A percentile compares a stretch with the other conserved stretches of the same genome.
Conservation (phyloP, 2,797 vertebrate genomes). For the Remorina albescens region DNA sequence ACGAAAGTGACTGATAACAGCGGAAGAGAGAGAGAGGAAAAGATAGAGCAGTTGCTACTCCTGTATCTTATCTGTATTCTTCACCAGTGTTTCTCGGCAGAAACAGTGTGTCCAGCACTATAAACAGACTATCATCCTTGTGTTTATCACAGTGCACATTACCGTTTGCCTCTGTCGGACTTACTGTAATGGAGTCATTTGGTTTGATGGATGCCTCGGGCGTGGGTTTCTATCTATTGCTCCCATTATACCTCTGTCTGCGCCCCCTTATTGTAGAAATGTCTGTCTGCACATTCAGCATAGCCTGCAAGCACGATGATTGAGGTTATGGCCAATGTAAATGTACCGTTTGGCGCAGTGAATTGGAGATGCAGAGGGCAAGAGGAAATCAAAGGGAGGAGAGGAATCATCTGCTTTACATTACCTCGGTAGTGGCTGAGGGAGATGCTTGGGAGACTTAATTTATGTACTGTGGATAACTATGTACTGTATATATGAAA, state of each 20-base stretch:
- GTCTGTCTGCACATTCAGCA: slow-evolving; percentile 73
- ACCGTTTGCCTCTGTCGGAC: slow-evolving; percentile 81
- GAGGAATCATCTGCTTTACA: slow-evolving; percentile 56
- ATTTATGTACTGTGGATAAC: slow-evolving; percentile 44
- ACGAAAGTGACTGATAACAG: slow-evolving; percentile 73
- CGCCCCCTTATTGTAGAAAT: slow-evolving; percentile 70
- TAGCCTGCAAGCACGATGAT: slow-evolving; percentile 71
- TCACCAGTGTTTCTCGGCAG: slow-evolving; percentile 77
- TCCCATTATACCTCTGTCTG: slow-evolving; percentile 77
- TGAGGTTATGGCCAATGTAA: slow-evolving; percentile 83
- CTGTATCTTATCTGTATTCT: slow-evolving; percentile 81
- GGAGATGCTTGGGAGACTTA: slow-evolving; percentile 18
- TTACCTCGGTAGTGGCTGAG: slow-evolving; percentile 23
- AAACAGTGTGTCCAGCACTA: slow-evolving; percentile 81
- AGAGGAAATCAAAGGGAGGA: slow-evolving; percentile 63
- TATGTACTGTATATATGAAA: slow-evolving; percentile 17
- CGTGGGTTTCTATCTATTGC: slow-evolving; percentile 77
- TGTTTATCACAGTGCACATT: slow-evolving; percentile 84
- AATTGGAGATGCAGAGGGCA: slow-evolving; percentile 73
- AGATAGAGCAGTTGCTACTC: slow-evolving; percentile 62
- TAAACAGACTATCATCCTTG: slow-evolving; percentile 85
- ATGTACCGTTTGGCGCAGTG: slow-evolving; percentile 80
- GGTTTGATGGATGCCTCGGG: slow-evolving; percentile 83
- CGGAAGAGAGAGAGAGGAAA: slow-evolving; percentile 54
- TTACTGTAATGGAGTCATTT: slow-evolving; percentile 86